Conservation (phyloP, 2,888 invertebrate genomes). For the Cephus rjabovi region DNA sequence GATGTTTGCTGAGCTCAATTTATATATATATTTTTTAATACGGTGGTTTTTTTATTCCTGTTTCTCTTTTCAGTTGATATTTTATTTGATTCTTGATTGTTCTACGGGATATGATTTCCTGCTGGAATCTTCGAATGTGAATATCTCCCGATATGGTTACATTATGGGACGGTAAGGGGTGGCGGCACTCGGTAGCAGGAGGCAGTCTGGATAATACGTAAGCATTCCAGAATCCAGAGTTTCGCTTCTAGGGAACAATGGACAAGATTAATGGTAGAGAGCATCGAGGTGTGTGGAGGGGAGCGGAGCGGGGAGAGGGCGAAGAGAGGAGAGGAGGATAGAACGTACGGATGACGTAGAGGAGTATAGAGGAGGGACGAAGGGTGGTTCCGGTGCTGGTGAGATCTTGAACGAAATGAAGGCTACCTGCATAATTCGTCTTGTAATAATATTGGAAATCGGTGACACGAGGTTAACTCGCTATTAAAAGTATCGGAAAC, state of each 20-base stretch:
- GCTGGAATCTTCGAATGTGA: constrained; percentile 26
- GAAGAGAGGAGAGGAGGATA: neutral
- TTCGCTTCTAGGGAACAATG: constrained; percentile 42
- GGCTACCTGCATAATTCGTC: constrained; percentile 40
- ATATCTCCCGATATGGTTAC: constrained; percentile 21
- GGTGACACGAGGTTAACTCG: constrained; percentile 32
- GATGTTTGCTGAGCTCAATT: neutral
- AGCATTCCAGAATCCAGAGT: constrained; percentile 41
- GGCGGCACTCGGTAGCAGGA: constrained; percentile 7
- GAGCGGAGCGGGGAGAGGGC: neutral
- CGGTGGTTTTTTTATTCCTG: neutral
- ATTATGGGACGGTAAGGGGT: constrained; percentile 5
- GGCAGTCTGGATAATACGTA: constrained; percentile 38
- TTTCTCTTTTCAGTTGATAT: neutral
- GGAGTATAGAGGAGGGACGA: neutral
- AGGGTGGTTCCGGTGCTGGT: constrained; percentile 1
- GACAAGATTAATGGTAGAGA: constrained; percentile 50
- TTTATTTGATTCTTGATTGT: neutral
- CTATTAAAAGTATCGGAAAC: constrained; percentile 18
- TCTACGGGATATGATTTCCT: neutral
- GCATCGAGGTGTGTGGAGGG: constrained; percentile 28
- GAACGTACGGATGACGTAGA: neutral
- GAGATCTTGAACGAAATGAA: neutral
- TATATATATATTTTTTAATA: neutral
- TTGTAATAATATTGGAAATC: constrained; percentile 35